A percentile compares a stretch with the other conserved stretches of the same genome.
Conservation (phyloP, 2,888 invertebrate species). For the Lutraria lutraria region DNA sequence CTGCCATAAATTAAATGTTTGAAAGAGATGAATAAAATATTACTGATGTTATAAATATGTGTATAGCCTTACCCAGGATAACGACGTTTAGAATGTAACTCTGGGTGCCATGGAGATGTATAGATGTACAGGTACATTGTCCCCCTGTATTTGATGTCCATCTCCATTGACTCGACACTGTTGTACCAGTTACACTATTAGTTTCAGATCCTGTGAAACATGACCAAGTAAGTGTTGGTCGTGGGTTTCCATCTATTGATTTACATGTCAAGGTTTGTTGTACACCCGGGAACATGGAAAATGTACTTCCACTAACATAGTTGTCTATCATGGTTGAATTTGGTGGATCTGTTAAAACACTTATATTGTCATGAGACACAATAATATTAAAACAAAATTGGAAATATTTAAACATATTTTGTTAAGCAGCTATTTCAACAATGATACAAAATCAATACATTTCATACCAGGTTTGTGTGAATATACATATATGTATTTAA, state of each 20-base stretch:
- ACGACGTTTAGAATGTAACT: not conserved
- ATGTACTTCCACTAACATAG: not conserved
- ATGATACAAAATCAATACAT: too few species aligned
- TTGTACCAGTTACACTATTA: not conserved
- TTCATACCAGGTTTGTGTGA: too few species aligned
- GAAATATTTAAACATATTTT: too few species aligned
- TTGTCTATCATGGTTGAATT: not conserved
- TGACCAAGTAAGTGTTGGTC: not conserved
- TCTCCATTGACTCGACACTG: not conserved
- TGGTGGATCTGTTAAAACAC: not conserved
- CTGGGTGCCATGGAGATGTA: not conserved
- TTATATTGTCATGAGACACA: too few species aligned
- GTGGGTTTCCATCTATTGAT: conserved; percentile 1
- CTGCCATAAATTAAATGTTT: too few species aligned
- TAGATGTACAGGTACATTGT: not conserved
- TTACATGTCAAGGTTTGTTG: not conserved
- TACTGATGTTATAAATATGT: too few species aligned
- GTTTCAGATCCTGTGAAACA: not conserved
- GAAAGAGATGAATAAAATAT: too few species aligned
- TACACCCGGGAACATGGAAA: not conserved
- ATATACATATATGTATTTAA: too few species aligned
- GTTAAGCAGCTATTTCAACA: too few species aligned
- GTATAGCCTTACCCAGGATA: not conserved
- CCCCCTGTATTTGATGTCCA: not conserved
- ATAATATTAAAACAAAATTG: too few species aligned